These are phyloP conservation scores for Oncorhynchus masou DNA, from an alignment of 2,113 vertebrate species.

Conservation along the genomic window DNA sequence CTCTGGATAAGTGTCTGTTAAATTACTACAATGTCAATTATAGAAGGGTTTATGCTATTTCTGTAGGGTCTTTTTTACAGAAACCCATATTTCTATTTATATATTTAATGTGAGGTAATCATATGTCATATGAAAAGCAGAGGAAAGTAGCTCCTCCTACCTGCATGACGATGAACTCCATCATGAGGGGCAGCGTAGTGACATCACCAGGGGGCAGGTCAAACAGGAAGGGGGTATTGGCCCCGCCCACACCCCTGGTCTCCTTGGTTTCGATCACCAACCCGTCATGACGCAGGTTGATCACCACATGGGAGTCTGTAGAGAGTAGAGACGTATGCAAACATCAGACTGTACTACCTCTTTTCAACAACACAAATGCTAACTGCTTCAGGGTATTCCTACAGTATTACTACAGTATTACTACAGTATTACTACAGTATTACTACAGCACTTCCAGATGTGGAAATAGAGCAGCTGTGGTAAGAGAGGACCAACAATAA, in stretches of 20 bases:
- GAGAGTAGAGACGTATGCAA: not conserved
- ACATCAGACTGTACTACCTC: not conserved
- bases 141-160: constrained; percentile 31
- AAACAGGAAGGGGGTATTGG: constrained; percentile 71
- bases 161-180: constrained; percentile 71
- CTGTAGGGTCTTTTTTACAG: not conserved
- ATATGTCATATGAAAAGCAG: too few relatives aligned
- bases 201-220: constrained; percentile 67
- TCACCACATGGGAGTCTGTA: constrained; percentile 67
- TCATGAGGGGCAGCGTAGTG: constrained; percentile 53
- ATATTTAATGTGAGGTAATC: not conserved
- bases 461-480: too few relatives aligned
- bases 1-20: too few relatives aligned
- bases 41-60: not conserved
- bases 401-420: too few relatives aligned
- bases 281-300: constrained; percentile 59
- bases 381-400: too few relatives aligned
- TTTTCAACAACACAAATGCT: too few relatives aligned
- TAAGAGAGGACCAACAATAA: too few relatives aligned
- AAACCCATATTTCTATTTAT: not conserved
- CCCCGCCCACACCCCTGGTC: constrained; percentile 38
- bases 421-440: too few relatives aligned
- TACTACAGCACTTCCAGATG: too few relatives aligned
- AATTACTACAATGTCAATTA: too few relatives aligned
- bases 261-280: constrained; percentile 59